Base-by-base conservation (phyloP, 2,888 invertebrate genomes). In the Leptinotarsa tumamoca region DNA sequence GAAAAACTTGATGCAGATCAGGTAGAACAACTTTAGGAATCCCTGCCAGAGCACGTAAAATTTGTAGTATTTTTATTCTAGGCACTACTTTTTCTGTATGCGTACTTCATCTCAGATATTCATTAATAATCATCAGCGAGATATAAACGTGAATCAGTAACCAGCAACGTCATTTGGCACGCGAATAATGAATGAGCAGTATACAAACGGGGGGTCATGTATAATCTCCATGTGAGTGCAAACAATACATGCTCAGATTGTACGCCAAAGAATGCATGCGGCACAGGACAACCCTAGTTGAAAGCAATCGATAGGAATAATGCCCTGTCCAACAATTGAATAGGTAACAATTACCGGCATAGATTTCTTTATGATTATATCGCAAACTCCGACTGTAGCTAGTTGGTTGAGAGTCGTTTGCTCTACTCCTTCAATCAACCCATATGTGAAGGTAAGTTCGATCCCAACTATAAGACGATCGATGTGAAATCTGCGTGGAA, bases 311-410 rank as follows among this genome's bases (percentile, higher is more conserved):
- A 85, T 85, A 84, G 82, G 83, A 43, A 84, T 85, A 85, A 86
- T 85, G 85, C 85, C 85, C 84, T 84, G 85, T 86, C 85, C 85
- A 86, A 86, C 86, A 84, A 86, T 85, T 85, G 83, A 86, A 84
- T 81, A 79, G 80, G 82, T 83, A 84, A 83, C 82, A 74, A 73
- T 83, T 85, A 85, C 84, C 84, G 84, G 83, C 83, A 78, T 82
- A 82, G 27, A n/a, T 33, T 63, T 18, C n/a, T 63, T 63, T 58
- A 21, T n/a, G 33, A 27, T 33, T 81, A 77, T 80, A 52, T 14
- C 14, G 1, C 7, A 17, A 52, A 52, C 15, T 43, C 10, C 2
- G 43, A 43, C 3, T 2, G 3, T 43, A 43, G 10, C 43, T 43
- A 43, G 43, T 43, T 10, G 43, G 2, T 43, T 10, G 43, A 43